Conservation (phyloP, 1,140 invertebrate species). For the Musca vetustissima region DNA sequence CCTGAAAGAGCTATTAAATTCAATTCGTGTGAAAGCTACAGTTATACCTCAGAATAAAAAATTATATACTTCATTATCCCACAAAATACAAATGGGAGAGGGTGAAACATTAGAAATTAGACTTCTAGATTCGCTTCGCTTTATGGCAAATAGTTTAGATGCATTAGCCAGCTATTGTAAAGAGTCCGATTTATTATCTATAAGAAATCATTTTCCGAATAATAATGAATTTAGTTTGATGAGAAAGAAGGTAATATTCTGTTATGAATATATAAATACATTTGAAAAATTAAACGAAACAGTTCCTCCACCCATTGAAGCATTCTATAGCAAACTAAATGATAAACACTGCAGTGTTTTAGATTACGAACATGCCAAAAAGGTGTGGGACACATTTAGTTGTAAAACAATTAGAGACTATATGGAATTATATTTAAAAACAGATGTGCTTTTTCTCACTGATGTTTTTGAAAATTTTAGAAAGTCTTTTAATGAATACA, state of each 20-base stretch:
- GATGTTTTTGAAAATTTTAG: slow-evolving; percentile 12
- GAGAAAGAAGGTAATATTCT: slow-evolving; percentile 43
- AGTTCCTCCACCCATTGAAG: slow-evolving; percentile 38
- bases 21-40: slow-evolving; percentile 39
- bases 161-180: slow-evolving; percentile 35
- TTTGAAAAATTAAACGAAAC: slow-evolving; percentile 43
- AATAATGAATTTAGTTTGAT: slow-evolving; percentile 39
- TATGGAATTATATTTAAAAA: slow-evolving; percentile 33
- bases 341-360: slow-evolving; percentile 36
- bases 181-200: slow-evolving; percentile 41
- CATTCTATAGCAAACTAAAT: slow-evolving; percentile 48
- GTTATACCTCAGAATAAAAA: slow-evolving; percentile 53
- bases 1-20: slow-evolving; percentile 39
- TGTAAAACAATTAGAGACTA: not conserved
- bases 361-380: slow-evolving; percentile 48
- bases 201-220: slow-evolving; percentile 33
- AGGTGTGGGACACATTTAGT: too few species aligned
- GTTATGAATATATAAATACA: slow-evolving; percentile 44
- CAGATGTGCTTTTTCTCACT: slow-evolving; percentile 9
- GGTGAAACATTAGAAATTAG: not conserved
- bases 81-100: slow-evolving; percentile 8
- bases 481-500: too few species aligned
- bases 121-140: too few species aligned
- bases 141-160: slow-evolving; percentile 35
- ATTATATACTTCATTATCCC: slow-evolving; percentile 35